Percentiles rank a stretch among this genome's conserved stretches.
phyloP scores from a whole-genome alignment of 2,888 invertebrate species.

The Phlogophora meticulosa region DNA sequence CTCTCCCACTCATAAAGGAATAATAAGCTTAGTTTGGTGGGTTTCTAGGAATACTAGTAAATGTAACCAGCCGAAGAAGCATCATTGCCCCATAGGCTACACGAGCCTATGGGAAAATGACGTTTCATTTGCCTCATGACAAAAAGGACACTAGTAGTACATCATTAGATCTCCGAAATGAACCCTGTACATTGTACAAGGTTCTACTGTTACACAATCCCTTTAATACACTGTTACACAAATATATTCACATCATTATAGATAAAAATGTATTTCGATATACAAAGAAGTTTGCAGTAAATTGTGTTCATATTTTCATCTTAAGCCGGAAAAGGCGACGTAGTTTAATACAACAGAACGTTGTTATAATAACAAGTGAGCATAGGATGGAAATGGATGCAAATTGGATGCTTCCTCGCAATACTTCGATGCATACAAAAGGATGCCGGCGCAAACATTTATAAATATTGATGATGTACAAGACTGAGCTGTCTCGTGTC shows the following conservation, averaged over 20 bases:
- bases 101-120: no score
- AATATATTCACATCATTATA: constrained; percentile 21
- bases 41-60: no score
- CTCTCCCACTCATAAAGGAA: no score
- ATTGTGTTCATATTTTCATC: constrained; percentile 42
- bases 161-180: neutral
- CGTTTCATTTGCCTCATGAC: neutral
- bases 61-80: no score
- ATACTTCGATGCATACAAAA: constrained; percentile 45
- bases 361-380: constrained; percentile 44
- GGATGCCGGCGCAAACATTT: constrained; percentile 2
- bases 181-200: no score
- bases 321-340: constrained; percentile 22
- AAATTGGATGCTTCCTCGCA: constrained; percentile 43
- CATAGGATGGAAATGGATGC: constrained; percentile 40
- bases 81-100: no score
- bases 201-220: neutral
- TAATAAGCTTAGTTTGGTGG: no score
- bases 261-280: constrained; percentile 18
- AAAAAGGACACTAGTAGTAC: neutral
- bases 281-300: constrained; percentile 39
- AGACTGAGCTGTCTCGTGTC: neutral
- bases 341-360: constrained; percentile 21
- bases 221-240: neutral
- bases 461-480: constrained; percentile 22